These are phyloP conservation scores for Pavo muticus DNA, from an alignment of 2,113 vertebrate species.

Conservation along the genomic window DNA sequence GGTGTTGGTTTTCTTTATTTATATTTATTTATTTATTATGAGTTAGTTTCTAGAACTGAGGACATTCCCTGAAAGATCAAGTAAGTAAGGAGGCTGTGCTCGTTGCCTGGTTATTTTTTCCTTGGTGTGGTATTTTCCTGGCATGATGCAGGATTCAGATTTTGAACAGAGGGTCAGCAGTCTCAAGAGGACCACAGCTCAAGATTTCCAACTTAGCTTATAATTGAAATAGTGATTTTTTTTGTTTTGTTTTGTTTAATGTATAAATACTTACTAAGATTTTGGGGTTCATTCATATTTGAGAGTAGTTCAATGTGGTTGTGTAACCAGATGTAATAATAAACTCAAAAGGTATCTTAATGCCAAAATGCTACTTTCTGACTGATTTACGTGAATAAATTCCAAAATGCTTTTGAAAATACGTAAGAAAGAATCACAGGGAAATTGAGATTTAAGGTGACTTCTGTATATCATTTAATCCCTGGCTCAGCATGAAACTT, in stretches of 20 bases:
- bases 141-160: neutral
- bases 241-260: neutral
- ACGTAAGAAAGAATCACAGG: neutral
- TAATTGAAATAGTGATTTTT: neutral
- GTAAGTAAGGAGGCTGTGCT: neutral
- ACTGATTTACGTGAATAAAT: neutral
- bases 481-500: neutral
- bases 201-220: neutral
- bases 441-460: neutral
- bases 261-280: neutral
- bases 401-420: neutral
- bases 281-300: neutral
- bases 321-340: neutral
- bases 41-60: neutral
- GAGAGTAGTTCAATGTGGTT: neutral
- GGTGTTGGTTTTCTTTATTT: neutral
- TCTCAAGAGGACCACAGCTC: neutral
- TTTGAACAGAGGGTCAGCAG: neutral
- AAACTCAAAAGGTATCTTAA: neutral
- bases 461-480: neutral
- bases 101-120: neutral
- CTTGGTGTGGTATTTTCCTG: neutral
- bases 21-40: neutral
- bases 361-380: neutral
- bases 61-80: rapidly evolving